These are phyloP conservation scores for Calameuta pallipes DNA, from an alignment of 2,888 invertebrate genomes.

Conservation along the genomic window DNA sequence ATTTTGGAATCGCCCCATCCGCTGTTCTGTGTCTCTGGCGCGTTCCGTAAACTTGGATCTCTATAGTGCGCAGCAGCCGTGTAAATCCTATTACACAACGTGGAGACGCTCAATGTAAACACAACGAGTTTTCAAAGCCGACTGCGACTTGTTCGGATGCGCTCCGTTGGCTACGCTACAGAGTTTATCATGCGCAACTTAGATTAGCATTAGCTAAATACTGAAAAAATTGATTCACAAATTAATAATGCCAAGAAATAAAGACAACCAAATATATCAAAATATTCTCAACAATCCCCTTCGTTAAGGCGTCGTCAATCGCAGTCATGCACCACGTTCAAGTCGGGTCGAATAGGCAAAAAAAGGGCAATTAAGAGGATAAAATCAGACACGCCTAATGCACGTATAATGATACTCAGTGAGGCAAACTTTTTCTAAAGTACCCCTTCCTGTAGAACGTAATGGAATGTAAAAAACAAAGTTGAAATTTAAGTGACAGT, in stretches of 20 bases:
- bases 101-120: background rate
- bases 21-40: background rate
- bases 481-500: background rate
- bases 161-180: background rate
- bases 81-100: background rate
- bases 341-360: background rate
- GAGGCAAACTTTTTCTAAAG: background rate
- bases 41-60: background rate
- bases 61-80: background rate
- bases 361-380: background rate
- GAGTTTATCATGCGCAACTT: background rate
- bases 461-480: background rate
- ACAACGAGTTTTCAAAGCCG: background rate
- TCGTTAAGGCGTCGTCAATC: background rate
- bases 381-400: background rate
- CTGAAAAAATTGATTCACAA: background rate
- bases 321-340: background rate
- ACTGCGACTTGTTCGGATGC: background rate
- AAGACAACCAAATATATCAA: background rate
- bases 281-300: background rate
- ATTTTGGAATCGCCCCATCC: background rate
- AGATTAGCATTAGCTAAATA: background rate
- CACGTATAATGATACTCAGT: background rate
- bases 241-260: background rate
- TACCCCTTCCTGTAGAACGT: background rate